Evolutionary conservation across 2,888 invertebrate species (phyloP).

Genomic region (Onchidella celtica): DNA sequence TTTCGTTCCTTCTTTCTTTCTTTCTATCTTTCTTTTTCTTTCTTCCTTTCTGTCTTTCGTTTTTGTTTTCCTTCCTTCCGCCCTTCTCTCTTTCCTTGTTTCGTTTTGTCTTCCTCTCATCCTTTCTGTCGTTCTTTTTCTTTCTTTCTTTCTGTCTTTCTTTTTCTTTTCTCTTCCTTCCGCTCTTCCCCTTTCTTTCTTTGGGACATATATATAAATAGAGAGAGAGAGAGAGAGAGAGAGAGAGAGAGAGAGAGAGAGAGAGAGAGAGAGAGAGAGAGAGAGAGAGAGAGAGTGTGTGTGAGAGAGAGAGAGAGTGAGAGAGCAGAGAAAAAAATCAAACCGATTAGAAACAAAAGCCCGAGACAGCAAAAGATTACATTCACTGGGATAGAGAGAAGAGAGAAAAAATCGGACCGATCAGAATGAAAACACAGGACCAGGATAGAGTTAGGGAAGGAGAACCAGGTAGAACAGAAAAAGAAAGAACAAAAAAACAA

Average conservation of each 20-base stretch:
- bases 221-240: constrained; percentile 32
- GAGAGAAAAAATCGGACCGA: too few relatives aligned
- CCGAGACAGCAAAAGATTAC: background rate
- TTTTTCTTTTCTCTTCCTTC: background rate
- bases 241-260: background rate
- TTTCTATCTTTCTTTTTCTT: background rate
- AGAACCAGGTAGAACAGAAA: too few relatives aligned
- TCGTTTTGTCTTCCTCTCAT: background rate
- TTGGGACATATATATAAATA: constrained; percentile 15
- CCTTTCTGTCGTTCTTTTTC: background rate
- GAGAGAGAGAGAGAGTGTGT: constrained; percentile 6
- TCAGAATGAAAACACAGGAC: too few relatives aligned
- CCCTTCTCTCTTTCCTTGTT: too few relatives aligned
- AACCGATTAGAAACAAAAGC: background rate
- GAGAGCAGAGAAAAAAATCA: background rate
- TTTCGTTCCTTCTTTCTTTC: background rate
- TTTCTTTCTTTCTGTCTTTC: background rate
- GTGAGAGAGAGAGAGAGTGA: constrained; percentile 5
- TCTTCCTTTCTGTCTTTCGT: background rate
- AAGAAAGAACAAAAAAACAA: too few relatives aligned
- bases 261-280: background rate
- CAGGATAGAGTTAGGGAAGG: too few relatives aligned
- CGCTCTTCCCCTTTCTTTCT: too few relatives aligned
- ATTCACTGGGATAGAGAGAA: too few relatives aligned
- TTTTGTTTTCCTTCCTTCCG: background rate